Evolutionary conservation across 1,140 invertebrate species (phyloP).

Genomic region (Hormaphis cornu): DNA sequence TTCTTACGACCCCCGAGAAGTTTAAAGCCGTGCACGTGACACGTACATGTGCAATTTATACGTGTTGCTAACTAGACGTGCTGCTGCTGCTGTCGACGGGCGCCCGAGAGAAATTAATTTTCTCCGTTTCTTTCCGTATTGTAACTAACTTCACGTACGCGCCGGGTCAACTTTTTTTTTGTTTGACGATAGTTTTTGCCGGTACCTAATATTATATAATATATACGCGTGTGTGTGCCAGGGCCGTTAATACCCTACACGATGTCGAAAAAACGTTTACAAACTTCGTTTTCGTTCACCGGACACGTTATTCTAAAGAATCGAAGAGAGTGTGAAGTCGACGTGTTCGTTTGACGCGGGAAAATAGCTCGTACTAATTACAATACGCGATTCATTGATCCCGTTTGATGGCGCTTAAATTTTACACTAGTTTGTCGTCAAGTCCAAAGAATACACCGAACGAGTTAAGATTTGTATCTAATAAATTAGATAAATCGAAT

Average conservation of each 20-base stretch:
- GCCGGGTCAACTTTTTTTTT: slow-evolving; percentile 13
- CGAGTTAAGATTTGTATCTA: too few species aligned
- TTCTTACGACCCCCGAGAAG: background rate
- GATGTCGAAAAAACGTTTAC: slow-evolving; percentile 7
- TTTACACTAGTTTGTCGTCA: too few species aligned
- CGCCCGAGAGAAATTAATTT: slow-evolving; percentile 19
- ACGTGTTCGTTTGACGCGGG: too few species aligned
- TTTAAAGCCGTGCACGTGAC: slow-evolving; percentile 25
- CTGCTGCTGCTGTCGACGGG: slow-evolving; percentile 9
- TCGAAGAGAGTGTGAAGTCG: too few species aligned
- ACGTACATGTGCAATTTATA: slow-evolving; percentile 30
- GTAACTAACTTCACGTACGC: background rate
- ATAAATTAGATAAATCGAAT: too few species aligned
- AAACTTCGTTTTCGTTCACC: background rate
- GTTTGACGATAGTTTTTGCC: background rate
- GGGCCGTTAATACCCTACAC: background rate
- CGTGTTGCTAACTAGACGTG: slow-evolving; percentile 2
- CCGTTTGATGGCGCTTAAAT: too few species aligned
- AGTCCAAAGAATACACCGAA: too few species aligned
- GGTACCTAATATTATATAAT: too few species aligned
- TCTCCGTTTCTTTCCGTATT: slow-evolving; percentile 12
- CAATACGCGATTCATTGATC: too few species aligned
- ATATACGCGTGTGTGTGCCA: too few species aligned
- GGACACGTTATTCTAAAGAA: background rate
- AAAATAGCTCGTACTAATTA: too few species aligned